phyloP scores from a whole-genome alignment of 2,888 invertebrate species.

The Oxycera nigricornis region DNA sequence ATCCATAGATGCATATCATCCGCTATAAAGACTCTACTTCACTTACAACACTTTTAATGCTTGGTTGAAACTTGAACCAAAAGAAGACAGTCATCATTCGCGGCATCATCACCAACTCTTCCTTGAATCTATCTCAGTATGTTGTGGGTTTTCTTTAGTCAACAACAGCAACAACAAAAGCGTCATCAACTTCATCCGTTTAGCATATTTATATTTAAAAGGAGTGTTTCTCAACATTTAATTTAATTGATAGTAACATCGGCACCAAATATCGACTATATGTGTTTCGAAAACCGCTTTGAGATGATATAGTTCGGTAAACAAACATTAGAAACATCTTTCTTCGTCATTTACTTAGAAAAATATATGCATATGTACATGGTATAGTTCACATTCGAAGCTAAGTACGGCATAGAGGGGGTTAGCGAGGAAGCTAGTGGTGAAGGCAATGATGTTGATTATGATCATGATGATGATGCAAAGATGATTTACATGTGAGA shows the following conservation, averaged over 20 bases:
- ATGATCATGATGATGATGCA: not conserved
- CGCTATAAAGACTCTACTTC: slow-evolving; percentile 4
- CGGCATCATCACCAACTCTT: too few relatives aligned
- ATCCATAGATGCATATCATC: slow-evolving; percentile 3
- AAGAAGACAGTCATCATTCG: slow-evolving; percentile 15
- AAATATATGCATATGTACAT: not conserved
- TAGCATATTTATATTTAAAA: too few relatives aligned
- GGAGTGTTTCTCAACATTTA: too few relatives aligned
- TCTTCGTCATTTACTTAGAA: too few relatives aligned
- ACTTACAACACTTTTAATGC: not conserved
- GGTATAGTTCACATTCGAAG: not conserved
- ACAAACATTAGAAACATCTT: slow-evolving; percentile 41
- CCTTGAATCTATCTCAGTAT: too few relatives aligned
- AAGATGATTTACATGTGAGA: slow-evolving; percentile 32
- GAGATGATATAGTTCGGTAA: slow-evolving; percentile 41
- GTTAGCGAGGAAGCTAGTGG: too few relatives aligned
- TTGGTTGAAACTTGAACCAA: not conserved
- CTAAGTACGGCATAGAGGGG: not conserved
- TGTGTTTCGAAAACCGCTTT: slow-evolving; percentile 42
- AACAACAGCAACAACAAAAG: too few relatives aligned
- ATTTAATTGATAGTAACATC: too few relatives aligned
- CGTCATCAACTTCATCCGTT: too few relatives aligned
- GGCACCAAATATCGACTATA: not conserved
- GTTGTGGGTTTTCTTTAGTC: too few relatives aligned
- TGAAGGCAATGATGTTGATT: not conserved